These are phyloP conservation scores for Bugula neritina DNA, from an alignment of 2,888 invertebrate genomes.

Conservation along the genomic window DNA sequence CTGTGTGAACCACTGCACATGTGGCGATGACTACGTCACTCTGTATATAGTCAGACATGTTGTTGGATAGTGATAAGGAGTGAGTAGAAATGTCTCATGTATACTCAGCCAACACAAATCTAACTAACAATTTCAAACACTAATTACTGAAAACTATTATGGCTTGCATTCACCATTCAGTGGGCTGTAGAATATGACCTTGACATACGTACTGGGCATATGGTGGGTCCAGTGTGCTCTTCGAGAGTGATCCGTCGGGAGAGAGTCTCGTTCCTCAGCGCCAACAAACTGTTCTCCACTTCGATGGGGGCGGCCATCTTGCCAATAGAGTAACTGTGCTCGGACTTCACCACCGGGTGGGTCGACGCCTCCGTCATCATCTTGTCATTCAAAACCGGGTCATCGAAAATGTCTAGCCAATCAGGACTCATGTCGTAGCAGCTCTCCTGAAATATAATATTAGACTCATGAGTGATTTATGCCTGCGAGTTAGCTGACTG, in stretches of 20 bases:
- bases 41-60: no score
- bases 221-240: constrained; percentile 24
- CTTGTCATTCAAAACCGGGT: constrained; percentile 71
- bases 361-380: constrained; percentile 82
- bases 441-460: constrained; percentile 33
- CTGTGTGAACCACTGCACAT: no score
- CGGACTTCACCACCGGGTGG: constrained; percentile 76
- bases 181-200: no score
- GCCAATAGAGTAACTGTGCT: constrained; percentile 77
- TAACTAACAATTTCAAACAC: no score
- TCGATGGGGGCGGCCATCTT: neutral
- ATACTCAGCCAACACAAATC: no score
- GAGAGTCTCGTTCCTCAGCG: constrained; percentile 3
- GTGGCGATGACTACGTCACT: no score
- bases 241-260: constrained; percentile 20
- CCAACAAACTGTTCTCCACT: neutral
- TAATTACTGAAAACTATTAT: no score
- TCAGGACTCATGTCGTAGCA: constrained; percentile 43
- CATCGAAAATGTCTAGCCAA: constrained; percentile 50
- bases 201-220: constrained; percentile 2
- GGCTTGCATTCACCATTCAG: no score
- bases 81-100: no score
- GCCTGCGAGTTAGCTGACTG: no score
- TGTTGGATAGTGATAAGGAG: no score
- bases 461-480: no score